Evolutionary conservation across 2,888 invertebrate genomes (phyloP).

Genomic region (Machimus rusticus): DNA sequence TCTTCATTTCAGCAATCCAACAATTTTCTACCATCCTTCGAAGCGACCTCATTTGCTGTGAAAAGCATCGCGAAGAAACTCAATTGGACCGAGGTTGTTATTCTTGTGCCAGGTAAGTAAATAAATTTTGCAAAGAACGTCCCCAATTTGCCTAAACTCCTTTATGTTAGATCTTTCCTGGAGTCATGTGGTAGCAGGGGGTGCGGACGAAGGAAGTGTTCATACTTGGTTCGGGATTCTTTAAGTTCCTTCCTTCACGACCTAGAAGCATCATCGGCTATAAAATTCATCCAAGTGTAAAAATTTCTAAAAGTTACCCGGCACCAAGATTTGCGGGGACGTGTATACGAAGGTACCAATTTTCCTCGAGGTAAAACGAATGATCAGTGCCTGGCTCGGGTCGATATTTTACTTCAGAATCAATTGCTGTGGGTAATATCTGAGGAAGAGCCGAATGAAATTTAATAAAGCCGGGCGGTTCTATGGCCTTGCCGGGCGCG

Average conservation of each 20-base stretch:
- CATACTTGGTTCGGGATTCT: not conserved
- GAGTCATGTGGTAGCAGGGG: not conserved
- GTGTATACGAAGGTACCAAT: not conserved
- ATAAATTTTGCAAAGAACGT: not conserved
- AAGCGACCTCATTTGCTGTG: conserved; percentile 62
- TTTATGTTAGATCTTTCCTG: not conserved
- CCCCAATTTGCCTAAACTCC: not conserved
- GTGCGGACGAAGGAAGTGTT: not conserved
- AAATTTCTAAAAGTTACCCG: not conserved
- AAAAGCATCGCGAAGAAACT: conserved; percentile 62
- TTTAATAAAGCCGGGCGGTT: not conserved
- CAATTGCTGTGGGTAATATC: not conserved
- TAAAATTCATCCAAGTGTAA: not conserved
- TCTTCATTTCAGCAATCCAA: conserved; percentile 58
- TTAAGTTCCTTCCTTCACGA: not conserved
- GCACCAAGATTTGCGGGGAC: not conserved
- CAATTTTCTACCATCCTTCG: conserved; percentile 62
- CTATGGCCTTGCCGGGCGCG: not conserved
- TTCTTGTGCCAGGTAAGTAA: conserved; percentile 62
- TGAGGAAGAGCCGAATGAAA: not conserved
- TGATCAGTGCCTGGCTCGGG: not conserved
- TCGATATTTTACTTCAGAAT: not conserved
- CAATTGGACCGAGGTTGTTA: conserved; percentile 63
- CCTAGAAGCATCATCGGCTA: not conserved
- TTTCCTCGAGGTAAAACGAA: not conserved